Conservation (phyloP, 2,888 invertebrate genomes). For the Allacma fusca region DNA sequence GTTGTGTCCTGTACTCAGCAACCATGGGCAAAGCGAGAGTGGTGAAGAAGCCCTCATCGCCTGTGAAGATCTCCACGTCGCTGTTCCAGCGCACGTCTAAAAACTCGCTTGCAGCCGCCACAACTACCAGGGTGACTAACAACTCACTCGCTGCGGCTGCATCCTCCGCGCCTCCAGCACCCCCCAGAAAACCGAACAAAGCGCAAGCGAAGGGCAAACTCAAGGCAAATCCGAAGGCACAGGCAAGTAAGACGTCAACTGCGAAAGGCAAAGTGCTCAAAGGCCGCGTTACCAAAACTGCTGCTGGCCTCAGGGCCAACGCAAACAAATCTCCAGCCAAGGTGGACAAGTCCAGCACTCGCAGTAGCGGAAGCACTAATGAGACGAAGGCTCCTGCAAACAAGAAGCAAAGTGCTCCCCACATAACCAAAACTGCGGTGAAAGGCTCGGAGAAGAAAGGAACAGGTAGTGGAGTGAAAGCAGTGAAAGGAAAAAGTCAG, state of each 20-base stretch:
- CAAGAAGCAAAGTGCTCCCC: too few relatives aligned
- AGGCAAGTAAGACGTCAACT: too few relatives aligned
- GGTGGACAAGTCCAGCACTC: neutral
- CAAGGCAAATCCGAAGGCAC: too few relatives aligned
- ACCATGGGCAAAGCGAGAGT: slow-evolving; percentile 59
- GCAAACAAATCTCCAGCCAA: slow-evolving; percentile 14
- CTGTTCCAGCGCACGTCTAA: slow-evolving; percentile 55
- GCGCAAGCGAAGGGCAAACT: too few relatives aligned
- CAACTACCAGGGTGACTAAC: slow-evolving; percentile 16
- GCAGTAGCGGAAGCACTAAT: too few relatives aligned
- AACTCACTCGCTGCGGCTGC: slow-evolving; percentile 29
- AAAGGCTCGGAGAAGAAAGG: too few relatives aligned
- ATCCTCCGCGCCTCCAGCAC: neutral
- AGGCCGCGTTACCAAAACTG: slow-evolving; percentile 33
- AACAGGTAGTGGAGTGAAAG: too few relatives aligned
- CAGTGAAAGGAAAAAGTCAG: too few relatives aligned
- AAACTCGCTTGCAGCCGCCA: slow-evolving; percentile 30
- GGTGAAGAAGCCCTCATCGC: slow-evolving; percentile 49
- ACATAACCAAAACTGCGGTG: too few relatives aligned
- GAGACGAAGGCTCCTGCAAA: too few relatives aligned
- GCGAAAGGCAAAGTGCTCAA: slow-evolving; percentile 13
- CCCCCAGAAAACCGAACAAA: neutral
- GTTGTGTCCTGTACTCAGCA: neutral
- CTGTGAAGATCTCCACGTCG: slow-evolving; percentile 57
- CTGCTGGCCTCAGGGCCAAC: slow-evolving; percentile 37